A percentile compares a stretch with the other conserved stretches of the same genome.
Conservation (phyloP, 2,888 invertebrate species). For the Sinotaia quadrata region DNA sequence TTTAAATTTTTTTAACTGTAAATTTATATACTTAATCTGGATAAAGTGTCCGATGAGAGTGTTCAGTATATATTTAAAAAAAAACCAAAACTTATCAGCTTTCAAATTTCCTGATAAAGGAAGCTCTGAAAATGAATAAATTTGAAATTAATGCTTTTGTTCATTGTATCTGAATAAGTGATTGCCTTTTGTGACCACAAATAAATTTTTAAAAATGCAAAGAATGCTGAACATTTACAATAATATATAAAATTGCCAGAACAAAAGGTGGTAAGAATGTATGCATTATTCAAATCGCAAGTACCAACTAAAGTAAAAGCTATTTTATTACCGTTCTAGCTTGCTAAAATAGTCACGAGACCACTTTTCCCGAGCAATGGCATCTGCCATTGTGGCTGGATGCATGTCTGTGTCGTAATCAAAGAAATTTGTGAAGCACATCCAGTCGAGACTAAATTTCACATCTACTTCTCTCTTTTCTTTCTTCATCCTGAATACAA, state of each 20-base stretch:
- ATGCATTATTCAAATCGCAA: neutral
- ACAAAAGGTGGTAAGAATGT: neutral
- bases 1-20: too few species aligned
- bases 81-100: too few species aligned
- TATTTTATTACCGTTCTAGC: slow-evolving; percentile 77
- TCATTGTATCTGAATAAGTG: too few species aligned
- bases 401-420: slow-evolving; percentile 84
- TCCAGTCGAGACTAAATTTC: slow-evolving; percentile 79
- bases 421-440: slow-evolving; percentile 78
- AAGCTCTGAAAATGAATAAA: too few species aligned
- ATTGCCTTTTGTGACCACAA: too few species aligned
- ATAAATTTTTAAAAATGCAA: too few species aligned
- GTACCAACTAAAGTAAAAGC: neutral
- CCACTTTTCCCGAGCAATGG: slow-evolving; percentile 85
- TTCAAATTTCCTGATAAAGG: too few species aligned
- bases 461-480: slow-evolving; percentile 71
- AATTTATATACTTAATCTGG: too few species aligned
- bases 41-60: too few species aligned
- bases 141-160: too few species aligned
- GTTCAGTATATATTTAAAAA: too few species aligned
- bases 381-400: slow-evolving; percentile 79
- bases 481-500: slow-evolving; percentile 34
- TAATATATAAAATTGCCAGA: neutral
- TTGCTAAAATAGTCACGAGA: slow-evolving; percentile 79
- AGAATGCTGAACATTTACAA: neutral